phyloP scores from a whole-genome alignment of 2,113 vertebrate species.

The Gymnogyps californianus region DNA sequence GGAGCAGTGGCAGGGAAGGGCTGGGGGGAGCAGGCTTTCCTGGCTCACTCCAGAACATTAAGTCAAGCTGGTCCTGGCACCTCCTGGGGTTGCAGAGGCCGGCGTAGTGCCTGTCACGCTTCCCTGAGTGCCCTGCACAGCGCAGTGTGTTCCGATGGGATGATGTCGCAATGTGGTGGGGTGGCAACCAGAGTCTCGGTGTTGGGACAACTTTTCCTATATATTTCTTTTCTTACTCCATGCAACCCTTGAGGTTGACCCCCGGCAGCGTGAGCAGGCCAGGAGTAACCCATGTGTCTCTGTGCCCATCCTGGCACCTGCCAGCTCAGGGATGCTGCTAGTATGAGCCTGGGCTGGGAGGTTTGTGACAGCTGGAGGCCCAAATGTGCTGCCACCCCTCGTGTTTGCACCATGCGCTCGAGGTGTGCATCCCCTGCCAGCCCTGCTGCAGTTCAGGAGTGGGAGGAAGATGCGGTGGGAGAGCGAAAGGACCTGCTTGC shows the following conservation, averaged over 20 bases:
- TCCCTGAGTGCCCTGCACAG: background rate
- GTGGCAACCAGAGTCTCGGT: background rate
- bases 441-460: background rate
- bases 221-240: background rate
- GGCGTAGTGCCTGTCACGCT: rapidly evolving
- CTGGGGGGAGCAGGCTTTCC: background rate
- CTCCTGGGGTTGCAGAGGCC: background rate
- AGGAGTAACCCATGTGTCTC: rapidly evolving
- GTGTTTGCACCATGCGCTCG: rapidly evolving
- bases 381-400: rapidly evolving
- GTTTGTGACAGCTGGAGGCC: background rate
- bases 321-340: background rate
- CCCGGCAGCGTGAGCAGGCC: background rate
- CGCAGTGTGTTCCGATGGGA: rapidly evolving
- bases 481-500: background rate
- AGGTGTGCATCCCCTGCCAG: background rate
- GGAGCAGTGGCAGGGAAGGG: background rate
- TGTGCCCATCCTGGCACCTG: background rate
- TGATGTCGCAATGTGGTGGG: rapidly evolving
- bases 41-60: rapidly evolving
- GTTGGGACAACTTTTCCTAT: background rate
- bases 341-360: background rate
- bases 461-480: background rate
- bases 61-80: background rate
- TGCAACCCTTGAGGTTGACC: background rate